These are phyloP conservation scores for Philereme vetulata DNA, from an alignment of 2,888 invertebrate species.

Conservation along the genomic window DNA sequence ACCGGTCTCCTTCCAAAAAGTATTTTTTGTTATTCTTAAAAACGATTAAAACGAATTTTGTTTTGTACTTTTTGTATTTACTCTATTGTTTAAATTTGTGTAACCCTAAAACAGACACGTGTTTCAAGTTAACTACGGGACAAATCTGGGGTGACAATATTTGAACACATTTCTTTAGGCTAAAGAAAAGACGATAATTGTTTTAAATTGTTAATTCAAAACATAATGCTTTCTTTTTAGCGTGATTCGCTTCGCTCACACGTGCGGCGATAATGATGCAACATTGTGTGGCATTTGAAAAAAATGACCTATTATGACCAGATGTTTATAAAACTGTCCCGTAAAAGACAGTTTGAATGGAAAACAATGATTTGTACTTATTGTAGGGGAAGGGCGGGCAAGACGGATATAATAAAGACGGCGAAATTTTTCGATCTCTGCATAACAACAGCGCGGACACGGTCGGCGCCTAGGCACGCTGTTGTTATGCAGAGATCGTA, in stretches of 20 bases:
- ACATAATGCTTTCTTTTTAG: slow-evolving; percentile 15
- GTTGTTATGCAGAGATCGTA: too few relatives aligned
- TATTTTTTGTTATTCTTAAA: too few relatives aligned
- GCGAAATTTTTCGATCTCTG: too few relatives aligned
- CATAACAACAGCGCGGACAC: too few relatives aligned
- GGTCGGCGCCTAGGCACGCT: too few relatives aligned
- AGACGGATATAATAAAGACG: too few relatives aligned
- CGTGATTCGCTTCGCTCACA: slow-evolving; percentile 11
- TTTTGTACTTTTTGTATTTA: neutral
- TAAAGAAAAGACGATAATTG: slow-evolving; percentile 27
- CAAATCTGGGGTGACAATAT: slow-evolving; percentile 21
- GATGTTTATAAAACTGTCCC: slow-evolving; percentile 35
- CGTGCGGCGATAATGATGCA: slow-evolving; percentile 18
- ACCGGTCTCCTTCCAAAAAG: too few relatives aligned
- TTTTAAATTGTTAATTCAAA: slow-evolving; percentile 23
- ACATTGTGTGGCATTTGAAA: slow-evolving; percentile 1
- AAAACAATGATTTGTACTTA: slow-evolving; percentile 19
- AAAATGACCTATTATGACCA: slow-evolving; percentile 16
- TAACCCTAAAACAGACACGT: slow-evolving; percentile 25
- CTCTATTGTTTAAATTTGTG: neutral
- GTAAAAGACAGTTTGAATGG: slow-evolving; percentile 8
- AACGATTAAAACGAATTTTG: neutral
- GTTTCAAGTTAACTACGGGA: slow-evolving; percentile 21
- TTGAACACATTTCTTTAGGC: slow-evolving; percentile 19
- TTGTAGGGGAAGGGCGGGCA: too few relatives aligned